Evolutionary conservation across 2,888 invertebrate species (phyloP), one percentile per base, ranked within the genome.

Genomic region (Podotricha telesiphe): DNA sequence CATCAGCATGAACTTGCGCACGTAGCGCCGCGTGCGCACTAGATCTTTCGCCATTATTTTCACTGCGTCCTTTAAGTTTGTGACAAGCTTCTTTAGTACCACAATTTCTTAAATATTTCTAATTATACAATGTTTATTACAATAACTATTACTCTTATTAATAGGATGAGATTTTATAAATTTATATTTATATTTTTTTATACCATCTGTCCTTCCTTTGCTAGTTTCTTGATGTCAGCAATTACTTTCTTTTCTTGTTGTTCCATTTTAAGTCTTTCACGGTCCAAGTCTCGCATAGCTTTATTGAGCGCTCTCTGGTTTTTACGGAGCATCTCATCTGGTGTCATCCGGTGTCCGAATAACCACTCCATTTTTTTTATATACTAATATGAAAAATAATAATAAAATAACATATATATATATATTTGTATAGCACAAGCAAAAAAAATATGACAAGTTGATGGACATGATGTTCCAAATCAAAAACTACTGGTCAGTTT

Each of bases 1-100:
- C 99, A 99, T 99, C 76, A 99, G 87, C 96, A 99, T 99, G 86
- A 99, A 99, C 89, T 99, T 99, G 87, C 99, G 99, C 63, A 97
- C 96, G 82, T 99, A 99, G 61, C 96, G 95, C 71, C 99, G 94
- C 0, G 99, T 99, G 76, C 99, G 94, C 7, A 99, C 99, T 76
- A 99, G 93, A 92, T 99, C 99, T 86, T 98, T 98, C 0, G 99
- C 99, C 99, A 99, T 99, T 77, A 99, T 99, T 94, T 99, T 99
- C 0, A 99, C 99, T 15, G 99, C 98, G 93, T 99, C 99, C 98
- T 98, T 83, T 11, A 75, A 66, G 19, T n/a, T 20, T 48, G 48
- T 48, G 8, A 37, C n/a, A n/a, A n/a, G n/a, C n/a, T n/a, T n/a
- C n/a, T n/a, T n/a, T n/a, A n/a, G n/a, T n/a, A n/a, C n/a, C 37